Conservation (phyloP, 2,113 vertebrate species). For the Ceyx margarethae region DNA sequence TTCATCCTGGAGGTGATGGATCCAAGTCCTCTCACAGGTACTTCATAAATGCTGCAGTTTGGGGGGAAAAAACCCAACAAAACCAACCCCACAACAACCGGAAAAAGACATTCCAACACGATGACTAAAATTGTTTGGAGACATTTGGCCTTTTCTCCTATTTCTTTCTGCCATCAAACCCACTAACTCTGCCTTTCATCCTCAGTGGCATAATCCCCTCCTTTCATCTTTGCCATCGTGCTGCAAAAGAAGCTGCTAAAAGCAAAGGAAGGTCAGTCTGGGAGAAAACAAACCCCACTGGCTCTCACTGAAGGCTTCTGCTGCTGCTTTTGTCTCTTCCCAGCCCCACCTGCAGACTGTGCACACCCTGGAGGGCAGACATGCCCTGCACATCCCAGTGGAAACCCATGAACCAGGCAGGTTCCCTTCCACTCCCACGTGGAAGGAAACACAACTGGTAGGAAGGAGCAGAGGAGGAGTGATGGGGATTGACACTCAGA, state of each 20-base stretch:
- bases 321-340: neutral
- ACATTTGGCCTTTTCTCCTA: neutral
- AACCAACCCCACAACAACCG: too few species aligned
- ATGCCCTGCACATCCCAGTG: neutral
- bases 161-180: constrained; percentile 1
- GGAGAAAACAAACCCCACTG: neutral
- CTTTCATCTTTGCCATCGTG: neutral
- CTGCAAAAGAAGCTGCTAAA: neutral
- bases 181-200: constrained; percentile 4
- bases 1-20: neutral
- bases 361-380: neutral
- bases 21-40: neutral
- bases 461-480: neutral
- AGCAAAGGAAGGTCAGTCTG: constrained; percentile 4
- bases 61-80: too few species aligned
- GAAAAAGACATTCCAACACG: neutral
- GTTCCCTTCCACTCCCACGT: neutral
- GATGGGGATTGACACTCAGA: neutral
- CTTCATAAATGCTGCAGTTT: neutral
- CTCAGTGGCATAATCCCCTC: neutral
- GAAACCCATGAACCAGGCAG: neutral
- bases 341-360: neutral
- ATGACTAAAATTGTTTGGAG: neutral
- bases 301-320: neutral
- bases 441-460: neutral